Percentiles rank a stretch among this genome's conserved stretches.
Evolutionary conservation across 37 sponge, comb jelly and placozoan genomes (phyloP).

Genomic region (Oopsacas minuta): DNA sequence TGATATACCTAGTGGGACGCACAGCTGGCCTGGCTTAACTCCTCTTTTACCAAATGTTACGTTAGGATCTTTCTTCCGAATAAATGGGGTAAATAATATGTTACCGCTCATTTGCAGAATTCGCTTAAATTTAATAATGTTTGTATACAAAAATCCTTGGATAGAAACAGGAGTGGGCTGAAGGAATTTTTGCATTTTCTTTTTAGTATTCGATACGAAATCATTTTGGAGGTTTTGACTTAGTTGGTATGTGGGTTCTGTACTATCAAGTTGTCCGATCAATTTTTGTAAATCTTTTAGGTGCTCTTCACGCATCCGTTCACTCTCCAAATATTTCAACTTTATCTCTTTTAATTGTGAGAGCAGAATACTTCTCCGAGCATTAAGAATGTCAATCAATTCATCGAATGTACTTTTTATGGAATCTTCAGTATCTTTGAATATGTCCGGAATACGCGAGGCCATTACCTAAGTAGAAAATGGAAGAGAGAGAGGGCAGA

Average conservation of each 20-base stretch:
- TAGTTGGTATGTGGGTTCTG: neutral
- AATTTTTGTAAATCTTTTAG: neutral
- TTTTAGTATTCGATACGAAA: neutral
- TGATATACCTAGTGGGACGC: neutral
- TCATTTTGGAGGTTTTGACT: neutral
- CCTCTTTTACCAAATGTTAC: neutral
- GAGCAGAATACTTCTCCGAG: neutral
- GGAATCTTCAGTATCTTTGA: neutral
- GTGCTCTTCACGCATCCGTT: neutral
- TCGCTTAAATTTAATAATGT: neutral
- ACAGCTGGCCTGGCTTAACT: neutral
- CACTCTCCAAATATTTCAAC: neutral
- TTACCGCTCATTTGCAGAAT: neutral
- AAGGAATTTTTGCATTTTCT: neutral
- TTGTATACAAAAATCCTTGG: neutral
- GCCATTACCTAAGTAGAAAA: neutral
- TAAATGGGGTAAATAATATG: neutral
- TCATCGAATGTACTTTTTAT: neutral
- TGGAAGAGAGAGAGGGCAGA: too few relatives aligned
- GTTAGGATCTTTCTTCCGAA: neutral
- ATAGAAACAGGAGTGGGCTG: neutral
- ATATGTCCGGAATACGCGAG: neutral
- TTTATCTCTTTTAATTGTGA: neutral
- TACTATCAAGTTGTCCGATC: neutral
- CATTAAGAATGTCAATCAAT: neutral